Evolutionary conservation across 1,140 invertebrate genomes (phyloP).

Genomic region (Stenopsyche tienmushanensis): DNA sequence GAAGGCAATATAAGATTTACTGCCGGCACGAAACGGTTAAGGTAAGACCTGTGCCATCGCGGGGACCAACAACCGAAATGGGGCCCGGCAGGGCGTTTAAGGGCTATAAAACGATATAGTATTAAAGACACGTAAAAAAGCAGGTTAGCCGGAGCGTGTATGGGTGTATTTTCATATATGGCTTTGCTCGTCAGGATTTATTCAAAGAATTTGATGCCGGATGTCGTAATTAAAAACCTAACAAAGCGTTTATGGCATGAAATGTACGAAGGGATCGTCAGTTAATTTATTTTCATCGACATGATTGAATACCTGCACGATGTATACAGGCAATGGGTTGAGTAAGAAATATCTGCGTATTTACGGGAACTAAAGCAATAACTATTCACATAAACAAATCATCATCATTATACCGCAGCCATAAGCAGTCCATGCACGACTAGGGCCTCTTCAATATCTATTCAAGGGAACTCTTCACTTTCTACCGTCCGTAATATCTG

Average conservation of each 20-base stretch:
- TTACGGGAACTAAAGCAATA: not conserved
- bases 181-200: not conserved
- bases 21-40: not conserved
- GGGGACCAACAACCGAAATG: too few relatives aligned
- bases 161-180: too few relatives aligned
- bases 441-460: not conserved
- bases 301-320: too few relatives aligned
- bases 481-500: too few relatives aligned
- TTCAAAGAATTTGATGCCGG: not conserved
- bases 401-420: not conserved
- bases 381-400: not conserved
- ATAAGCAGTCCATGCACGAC: not conserved
- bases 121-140: too few relatives aligned
- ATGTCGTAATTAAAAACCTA: not conserved
- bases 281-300: too few relatives aligned
- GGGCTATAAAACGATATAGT: too few relatives aligned
- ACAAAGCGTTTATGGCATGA: not conserved
- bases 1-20: constrained; percentile 6
- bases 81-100: too few relatives aligned
- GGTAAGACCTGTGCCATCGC: not conserved
- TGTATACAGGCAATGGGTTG: too few relatives aligned
- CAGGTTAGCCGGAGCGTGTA: too few relatives aligned
- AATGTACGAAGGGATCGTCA: too few relatives aligned
- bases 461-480: not conserved
- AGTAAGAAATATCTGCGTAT: too few relatives aligned